Evolutionary conservation across 2,797 vertebrate genomes (phyloP).

Genomic region (Enteromius fasciolatus): DNA sequence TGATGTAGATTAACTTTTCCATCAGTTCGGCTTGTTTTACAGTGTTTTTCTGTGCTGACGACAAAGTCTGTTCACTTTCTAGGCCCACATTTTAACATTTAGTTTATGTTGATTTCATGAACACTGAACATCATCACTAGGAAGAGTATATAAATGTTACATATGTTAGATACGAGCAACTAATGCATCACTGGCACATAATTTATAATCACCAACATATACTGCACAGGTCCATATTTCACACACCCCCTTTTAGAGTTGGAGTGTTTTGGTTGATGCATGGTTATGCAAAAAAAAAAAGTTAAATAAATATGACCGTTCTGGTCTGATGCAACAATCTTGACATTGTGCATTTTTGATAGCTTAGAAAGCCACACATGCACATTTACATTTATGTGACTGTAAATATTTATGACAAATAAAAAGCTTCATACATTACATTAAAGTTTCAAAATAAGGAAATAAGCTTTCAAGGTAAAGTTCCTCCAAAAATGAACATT

Average conservation of each 20-base stretch:
- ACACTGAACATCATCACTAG: not conserved
- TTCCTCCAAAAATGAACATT: not conserved
- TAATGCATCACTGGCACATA: too few relatives aligned
- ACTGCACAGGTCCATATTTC: too few relatives aligned
- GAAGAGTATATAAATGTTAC: not conserved
- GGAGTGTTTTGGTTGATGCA: too few relatives aligned
- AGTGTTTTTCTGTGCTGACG: not conserved
- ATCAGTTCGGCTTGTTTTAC: constrained; percentile 31
- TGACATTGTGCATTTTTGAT: too few relatives aligned
- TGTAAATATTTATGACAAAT: not conserved
- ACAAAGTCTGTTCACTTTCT: not conserved
- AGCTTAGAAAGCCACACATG: not conserved
- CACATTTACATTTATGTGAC: not conserved
- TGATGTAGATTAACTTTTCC: constrained; percentile 45
- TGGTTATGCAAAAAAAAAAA: too few relatives aligned
- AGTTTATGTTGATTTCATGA: not conserved
- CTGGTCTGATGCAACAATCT: too few relatives aligned
- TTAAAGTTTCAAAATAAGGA: not conserved
- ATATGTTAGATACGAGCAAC: too few relatives aligned
- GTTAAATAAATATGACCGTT: too few relatives aligned
- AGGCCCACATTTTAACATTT: constrained; percentile 1
- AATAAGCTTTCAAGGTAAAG: not conserved
- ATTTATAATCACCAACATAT: too few relatives aligned
- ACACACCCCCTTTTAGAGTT: too few relatives aligned
- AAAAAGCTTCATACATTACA: not conserved